A percentile compares a stretch with the other conserved stretches of the same genome.
phyloP scores from a whole-genome alignment of 2,797 vertebrate genomes.

The Sternotherus odoratus region DNA sequence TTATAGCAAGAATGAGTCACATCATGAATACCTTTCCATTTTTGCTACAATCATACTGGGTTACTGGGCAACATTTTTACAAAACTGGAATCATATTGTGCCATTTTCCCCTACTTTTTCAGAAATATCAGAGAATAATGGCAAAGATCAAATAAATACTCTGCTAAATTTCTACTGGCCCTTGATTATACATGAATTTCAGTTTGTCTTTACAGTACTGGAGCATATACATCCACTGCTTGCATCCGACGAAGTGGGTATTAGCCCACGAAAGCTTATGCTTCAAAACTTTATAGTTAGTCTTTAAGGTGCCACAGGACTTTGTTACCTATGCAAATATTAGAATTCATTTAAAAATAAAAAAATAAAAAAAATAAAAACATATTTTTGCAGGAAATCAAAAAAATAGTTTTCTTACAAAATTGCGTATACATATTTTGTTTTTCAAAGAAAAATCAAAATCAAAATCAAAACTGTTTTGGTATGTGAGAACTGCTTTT shows the following conservation, averaged over 20 bases:
- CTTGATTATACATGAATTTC: neutral
- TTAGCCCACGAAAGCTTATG: too few relatives aligned
- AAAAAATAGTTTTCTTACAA: neutral
- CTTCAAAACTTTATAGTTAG: too few relatives aligned
- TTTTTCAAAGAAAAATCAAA: neutral
- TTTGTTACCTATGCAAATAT: neutral
- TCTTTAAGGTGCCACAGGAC: too few relatives aligned
- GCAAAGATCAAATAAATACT: conserved; percentile 1
- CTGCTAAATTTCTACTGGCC: conserved; percentile 16
- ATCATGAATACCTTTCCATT: neutral
- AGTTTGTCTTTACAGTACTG: conserved; percentile 34
- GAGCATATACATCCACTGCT: neutral
- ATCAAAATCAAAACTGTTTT: neutral
- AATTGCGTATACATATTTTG: neutral
- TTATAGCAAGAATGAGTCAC: neutral
- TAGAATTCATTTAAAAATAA: neutral
- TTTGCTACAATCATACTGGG: neutral
- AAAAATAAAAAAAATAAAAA: too few relatives aligned
- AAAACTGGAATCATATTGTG: neutral
- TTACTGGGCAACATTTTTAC: too few relatives aligned
- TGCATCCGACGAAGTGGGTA: too few relatives aligned
- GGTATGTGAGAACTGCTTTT: neutral
- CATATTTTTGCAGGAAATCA: neutral
- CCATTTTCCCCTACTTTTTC: neutral
- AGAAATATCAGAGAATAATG: conserved; percentile 19